Conservation (phyloP, 2,888 invertebrate species). For the Agrotis puta region DNA sequence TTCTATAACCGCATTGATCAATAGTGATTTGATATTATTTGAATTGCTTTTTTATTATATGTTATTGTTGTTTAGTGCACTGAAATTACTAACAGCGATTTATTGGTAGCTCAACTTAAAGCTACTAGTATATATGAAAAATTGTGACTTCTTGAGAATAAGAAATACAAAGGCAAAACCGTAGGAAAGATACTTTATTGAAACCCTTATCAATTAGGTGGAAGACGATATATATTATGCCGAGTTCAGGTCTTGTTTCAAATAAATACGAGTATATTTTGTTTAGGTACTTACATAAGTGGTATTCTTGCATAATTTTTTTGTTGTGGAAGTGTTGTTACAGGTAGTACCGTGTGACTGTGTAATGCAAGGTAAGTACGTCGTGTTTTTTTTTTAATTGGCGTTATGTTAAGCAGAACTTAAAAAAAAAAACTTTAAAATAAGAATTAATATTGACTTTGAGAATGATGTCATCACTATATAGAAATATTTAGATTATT, state of each 20-base stretch:
- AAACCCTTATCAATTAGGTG: conserved; percentile 35
- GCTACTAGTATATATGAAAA: background rate
- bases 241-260: conserved; percentile 34
- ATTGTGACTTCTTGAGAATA: background rate
- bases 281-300: conserved; percentile 2
- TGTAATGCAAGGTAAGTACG: conserved; percentile 30
- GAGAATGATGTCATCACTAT: conserved; percentile 11
- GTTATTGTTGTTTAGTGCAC: too few species aligned
- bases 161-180: background rate
- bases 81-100: too few species aligned
- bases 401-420: too few species aligned
- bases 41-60: too few species aligned
- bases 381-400: conserved; percentile 7
- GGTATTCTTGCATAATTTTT: conserved; percentile 10
- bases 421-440: background rate
- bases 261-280: conserved; percentile 43
- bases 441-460: background rate
- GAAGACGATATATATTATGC: conserved; percentile 10
- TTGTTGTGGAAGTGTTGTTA: conserved; percentile 16
- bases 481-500: conserved; percentile 2
- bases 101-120: background rate
- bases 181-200: background rate
- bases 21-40: too few species aligned
- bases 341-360: background rate
- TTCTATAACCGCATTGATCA: too few species aligned